Evolutionary conservation across 2,797 vertebrate genomes (phyloP).

Genomic region (Halcyon badia): DNA sequence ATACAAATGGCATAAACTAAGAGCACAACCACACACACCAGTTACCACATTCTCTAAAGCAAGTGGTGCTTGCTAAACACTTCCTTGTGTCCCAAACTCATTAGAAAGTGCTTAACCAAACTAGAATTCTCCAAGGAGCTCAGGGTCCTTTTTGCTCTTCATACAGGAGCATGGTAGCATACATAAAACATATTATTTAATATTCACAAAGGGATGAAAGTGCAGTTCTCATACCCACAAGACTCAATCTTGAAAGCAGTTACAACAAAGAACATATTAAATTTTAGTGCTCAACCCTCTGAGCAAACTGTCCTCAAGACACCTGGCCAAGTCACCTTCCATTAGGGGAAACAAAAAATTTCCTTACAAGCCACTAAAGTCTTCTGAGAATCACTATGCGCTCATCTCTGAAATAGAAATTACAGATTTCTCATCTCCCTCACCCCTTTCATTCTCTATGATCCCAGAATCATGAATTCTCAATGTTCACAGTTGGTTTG

Average conservation of each 20-base stretch:
- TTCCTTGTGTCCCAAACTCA: neutral
- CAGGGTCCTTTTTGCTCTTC: neutral
- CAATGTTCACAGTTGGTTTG: neutral
- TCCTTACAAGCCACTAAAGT: neutral
- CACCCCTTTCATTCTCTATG: neutral
- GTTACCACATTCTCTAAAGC: neutral
- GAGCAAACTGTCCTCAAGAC: neutral
- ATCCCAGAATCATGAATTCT: neutral
- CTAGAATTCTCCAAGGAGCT: neutral
- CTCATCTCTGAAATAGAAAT: neutral
- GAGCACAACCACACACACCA: neutral
- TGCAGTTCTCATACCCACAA: neutral
- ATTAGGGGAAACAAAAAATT: neutral
- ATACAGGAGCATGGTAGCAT: neutral
- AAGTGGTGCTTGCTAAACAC: neutral
- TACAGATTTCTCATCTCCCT: neutral
- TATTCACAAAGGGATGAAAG: neutral
- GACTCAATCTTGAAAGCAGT: neutral
- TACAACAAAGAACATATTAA: neutral
- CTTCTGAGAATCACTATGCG: neutral
- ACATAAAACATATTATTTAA: neutral
- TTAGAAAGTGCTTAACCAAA: neutral
- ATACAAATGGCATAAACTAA: neutral
- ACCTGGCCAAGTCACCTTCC: neutral
- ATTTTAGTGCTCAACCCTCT: neutral